A percentile compares a stretch with the other conserved stretches of the same genome.
phyloP scores from a whole-genome alignment of 2,888 invertebrate species.

The Kryphioiulus occultus region DNA sequence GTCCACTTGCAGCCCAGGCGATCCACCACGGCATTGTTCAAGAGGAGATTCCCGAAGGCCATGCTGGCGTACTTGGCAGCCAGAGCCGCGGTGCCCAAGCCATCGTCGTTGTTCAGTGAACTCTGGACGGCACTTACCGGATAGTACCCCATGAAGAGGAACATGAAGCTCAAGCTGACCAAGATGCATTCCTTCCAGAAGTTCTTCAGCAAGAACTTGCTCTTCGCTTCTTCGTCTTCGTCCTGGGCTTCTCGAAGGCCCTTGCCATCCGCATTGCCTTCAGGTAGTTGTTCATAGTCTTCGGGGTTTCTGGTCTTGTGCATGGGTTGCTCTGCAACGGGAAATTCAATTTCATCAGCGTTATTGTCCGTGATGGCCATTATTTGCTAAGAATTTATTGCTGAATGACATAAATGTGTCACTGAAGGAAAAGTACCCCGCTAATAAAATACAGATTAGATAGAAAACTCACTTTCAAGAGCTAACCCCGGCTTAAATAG shows the following conservation, averaged over 20 bases:
- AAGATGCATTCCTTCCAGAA: slow-evolving; percentile 42
- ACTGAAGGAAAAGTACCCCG: too few species aligned
- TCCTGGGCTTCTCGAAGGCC: background rate
- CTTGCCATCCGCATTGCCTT: background rate
- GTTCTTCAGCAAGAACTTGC: slow-evolving; percentile 9
- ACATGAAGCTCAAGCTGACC: slow-evolving; percentile 29
- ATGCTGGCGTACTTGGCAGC: slow-evolving; percentile 91
- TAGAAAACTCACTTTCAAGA: background rate
- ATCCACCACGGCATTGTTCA: slow-evolving; percentile 91
- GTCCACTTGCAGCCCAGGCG: slow-evolving; percentile 96
- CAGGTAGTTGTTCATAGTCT: background rate
- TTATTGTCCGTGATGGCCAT: too few species aligned
- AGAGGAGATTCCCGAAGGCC: slow-evolving; percentile 93
- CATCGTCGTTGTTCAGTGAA: slow-evolving; percentile 85
- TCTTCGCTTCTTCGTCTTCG: background rate
- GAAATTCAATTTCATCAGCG: too few species aligned
- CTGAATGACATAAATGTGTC: background rate
- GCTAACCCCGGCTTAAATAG: background rate
- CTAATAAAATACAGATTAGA: background rate
- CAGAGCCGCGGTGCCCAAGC: slow-evolving; percentile 87
- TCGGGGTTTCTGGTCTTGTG: background rate
- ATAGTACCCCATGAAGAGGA: slow-evolving; percentile 42
- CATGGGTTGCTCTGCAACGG: background rate
- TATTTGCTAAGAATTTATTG: background rate
- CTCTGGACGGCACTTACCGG: slow-evolving; percentile 67